phyloP scores from a whole-genome alignment of 2,888 invertebrate genomes.

The Acanthococcus lagerstroemiae region DNA sequence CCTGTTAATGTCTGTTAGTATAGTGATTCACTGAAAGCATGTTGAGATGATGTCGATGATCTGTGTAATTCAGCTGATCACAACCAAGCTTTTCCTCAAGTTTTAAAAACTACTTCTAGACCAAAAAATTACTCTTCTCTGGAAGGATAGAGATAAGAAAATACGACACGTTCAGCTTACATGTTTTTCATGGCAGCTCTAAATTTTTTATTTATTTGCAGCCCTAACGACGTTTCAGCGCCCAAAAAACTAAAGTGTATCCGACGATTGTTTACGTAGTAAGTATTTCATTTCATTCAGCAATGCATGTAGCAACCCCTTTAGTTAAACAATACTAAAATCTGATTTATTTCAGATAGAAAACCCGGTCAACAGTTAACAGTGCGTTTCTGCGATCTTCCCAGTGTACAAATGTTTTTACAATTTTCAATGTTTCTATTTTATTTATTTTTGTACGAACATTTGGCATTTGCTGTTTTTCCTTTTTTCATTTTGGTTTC shows the following conservation, averaged over 20 bases:
- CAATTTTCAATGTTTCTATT: neutral
- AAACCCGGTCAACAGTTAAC: neutral
- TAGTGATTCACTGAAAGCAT: neutral
- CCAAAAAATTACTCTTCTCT: too few species aligned
- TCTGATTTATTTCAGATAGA: neutral
- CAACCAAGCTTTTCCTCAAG: too few species aligned
- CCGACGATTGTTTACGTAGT: conserved; percentile 21
- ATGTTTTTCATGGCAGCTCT: neutral
- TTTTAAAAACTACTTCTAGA: too few species aligned
- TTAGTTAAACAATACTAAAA: neutral
- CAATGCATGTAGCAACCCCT: too few species aligned
- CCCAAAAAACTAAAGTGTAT: conserved; percentile 18
- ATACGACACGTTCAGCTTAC: too few species aligned
- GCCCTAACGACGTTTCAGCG: conserved; percentile 12
- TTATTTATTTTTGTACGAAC: neutral
- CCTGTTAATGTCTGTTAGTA: neutral
- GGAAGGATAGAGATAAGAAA: too few species aligned
- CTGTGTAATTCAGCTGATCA: too few species aligned
- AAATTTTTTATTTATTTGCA: too few species aligned
- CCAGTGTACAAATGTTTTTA: neutral
- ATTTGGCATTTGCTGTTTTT: too few species aligned
- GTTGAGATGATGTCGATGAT: too few species aligned
- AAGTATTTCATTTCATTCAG: neutral
- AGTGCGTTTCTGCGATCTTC: too few species aligned
- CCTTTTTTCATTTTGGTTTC: neutral